These are phyloP conservation scores for Megaceryle maxima DNA, from an alignment of 2,113 vertebrate genomes.

Conservation along the genomic window DNA sequence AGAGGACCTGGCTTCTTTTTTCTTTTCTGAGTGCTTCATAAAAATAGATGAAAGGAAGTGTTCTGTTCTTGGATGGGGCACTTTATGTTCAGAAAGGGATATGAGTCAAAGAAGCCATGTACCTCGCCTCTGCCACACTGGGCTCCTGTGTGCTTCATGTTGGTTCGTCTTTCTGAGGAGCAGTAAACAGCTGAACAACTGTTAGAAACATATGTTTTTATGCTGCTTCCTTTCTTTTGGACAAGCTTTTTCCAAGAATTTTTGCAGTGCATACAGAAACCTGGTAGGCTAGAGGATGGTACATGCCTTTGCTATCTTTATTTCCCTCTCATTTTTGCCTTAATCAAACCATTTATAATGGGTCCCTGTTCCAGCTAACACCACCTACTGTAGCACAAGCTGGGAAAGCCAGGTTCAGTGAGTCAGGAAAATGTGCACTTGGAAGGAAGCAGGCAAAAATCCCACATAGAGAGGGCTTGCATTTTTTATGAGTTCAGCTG, in stretches of 20 bases:
- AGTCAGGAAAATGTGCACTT: background rate
- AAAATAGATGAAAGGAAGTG: slow-evolving; percentile 31
- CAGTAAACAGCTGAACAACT: background rate
- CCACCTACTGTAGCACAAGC: background rate
- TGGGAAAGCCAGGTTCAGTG: background rate
- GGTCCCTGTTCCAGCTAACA: background rate
- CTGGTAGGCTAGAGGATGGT: background rate
- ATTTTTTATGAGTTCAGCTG: slow-evolving; percentile 46
- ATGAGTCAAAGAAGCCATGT: slow-evolving; percentile 12
- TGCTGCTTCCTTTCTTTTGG: background rate
- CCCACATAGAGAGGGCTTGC: background rate
- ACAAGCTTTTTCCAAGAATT: background rate
- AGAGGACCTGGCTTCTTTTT: background rate
- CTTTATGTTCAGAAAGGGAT: slow-evolving; percentile 23
- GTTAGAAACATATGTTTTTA: background rate
- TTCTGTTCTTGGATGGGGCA: background rate
- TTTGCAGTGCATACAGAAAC: background rate
- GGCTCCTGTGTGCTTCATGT: background rate
- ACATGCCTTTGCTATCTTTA: background rate
- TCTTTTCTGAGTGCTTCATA: background rate
- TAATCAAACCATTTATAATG: background rate
- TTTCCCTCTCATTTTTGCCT: background rate
- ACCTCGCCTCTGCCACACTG: background rate
- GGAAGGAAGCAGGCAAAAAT: background rate
- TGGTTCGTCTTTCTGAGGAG: background rate